Base-by-base conservation (phyloP, 2,113 vertebrate genomes). In the Sinocyclocheilus rhinocerous region DNA sequence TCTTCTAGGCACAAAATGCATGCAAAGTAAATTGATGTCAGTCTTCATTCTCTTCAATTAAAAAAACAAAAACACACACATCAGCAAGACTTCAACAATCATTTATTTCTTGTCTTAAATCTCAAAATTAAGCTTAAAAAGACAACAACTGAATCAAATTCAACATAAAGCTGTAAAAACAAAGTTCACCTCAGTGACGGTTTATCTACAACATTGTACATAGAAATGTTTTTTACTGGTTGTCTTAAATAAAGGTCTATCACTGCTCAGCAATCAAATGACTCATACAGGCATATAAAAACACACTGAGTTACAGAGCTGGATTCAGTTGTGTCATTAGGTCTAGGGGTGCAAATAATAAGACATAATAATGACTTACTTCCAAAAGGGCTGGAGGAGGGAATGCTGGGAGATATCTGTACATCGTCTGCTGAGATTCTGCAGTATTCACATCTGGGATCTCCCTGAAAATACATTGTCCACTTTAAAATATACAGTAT, bases 401-500 rank as follows among this genome's bases (percentile, higher is more conserved):
- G 84, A 11, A 92, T 84, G 5, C 92, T 93, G 9, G 93, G 76
- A 76, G 65, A 89, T 20, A 29, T 83, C 48, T 84, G 88, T 18
- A 94, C 76, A 45, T 95, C 92, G 10, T 50, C 87, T 80, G 83
- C 87, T 67, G 85, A 93, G 77, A 96, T 92, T 83, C 94, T 89
- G 91, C 95, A 96, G 86, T 94, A 96, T 20, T 94, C 91, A 89
- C 95, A 95, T 10, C 84, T 90, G 2, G 89, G 26, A 2, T 75
- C 39, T 36, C 92, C 94, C 95, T 95, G 48, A 26, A 77, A 36
- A 39, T 72, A 22, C 29, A 72, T 9, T 2, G 18, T 22, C 8
- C 18, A 0, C 18, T 39, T 39, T 22, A 72, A 33, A 33, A 29
- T n/a, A 1, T 1, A 26, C 26, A 29, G 0, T 29, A 29, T 29